These are phyloP conservation scores for Tachyglossus aculeatus DNA, from an alignment of 2,797 vertebrate genomes.

Conservation along the genomic window DNA sequence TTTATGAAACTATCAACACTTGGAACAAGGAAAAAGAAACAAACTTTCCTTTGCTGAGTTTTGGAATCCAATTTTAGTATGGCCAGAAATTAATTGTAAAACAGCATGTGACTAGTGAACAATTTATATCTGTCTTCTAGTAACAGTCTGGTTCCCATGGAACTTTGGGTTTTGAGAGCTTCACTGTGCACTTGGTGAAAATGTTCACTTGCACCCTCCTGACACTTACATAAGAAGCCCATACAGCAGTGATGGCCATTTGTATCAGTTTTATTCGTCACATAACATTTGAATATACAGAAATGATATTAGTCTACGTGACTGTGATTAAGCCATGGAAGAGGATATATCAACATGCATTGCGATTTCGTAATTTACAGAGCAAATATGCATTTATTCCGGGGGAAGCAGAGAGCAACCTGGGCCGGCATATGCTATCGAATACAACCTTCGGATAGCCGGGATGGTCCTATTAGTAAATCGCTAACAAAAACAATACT, in stretches of 20 bases:
- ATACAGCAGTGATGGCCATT: slow-evolving; percentile 61
- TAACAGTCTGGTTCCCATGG: slow-evolving; percentile 41
- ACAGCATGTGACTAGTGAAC: slow-evolving; percentile 16
- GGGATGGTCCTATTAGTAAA: slow-evolving; percentile 58
- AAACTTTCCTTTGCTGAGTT: slow-evolving; percentile 31
- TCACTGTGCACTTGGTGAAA: slow-evolving; percentile 63
- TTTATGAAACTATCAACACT: slow-evolving; percentile 8
- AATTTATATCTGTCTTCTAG: slow-evolving; percentile 30
- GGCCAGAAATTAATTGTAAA: slow-evolving; percentile 41
- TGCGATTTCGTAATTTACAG: slow-evolving; percentile 62
- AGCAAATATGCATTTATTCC: slow-evolving; percentile 44
- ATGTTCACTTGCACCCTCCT: slow-evolving; percentile 60
- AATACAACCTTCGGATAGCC: slow-evolving; percentile 62
- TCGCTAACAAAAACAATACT: slow-evolving; percentile 39
- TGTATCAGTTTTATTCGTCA: slow-evolving; percentile 68
- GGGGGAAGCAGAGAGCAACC: slow-evolving; percentile 43
- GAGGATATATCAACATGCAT: slow-evolving; percentile 63
- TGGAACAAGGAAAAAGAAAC: slow-evolving; percentile 39
- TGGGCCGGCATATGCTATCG: slow-evolving; percentile 53
- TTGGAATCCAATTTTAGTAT: slow-evolving; percentile 29
- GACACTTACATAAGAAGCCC: slow-evolving; percentile 62
- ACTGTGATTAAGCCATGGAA: slow-evolving; percentile 59
- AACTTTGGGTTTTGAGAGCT: slow-evolving; percentile 65
- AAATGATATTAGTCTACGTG: slow-evolving; percentile 56
- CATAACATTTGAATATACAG: slow-evolving; percentile 71